phyloP scores from a whole-genome alignment of 2,113 vertebrate genomes.

The Speoplatyrhinus poulsoni region DNA sequence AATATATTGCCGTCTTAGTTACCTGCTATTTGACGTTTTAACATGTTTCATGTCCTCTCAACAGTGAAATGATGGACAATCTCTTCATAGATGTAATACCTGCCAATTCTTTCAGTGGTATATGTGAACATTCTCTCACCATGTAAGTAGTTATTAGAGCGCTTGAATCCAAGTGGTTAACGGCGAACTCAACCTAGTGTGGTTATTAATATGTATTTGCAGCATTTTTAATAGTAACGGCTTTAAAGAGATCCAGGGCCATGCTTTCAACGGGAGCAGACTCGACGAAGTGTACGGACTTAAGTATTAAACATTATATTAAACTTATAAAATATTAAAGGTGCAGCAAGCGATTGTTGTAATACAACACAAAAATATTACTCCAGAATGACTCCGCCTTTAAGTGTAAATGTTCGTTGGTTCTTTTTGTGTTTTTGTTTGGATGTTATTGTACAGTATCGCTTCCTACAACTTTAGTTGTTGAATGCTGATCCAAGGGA shows the following conservation, averaged over 20 bases:
- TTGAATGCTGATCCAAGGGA: not conserved
- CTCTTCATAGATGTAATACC: slow-evolving; percentile 81
- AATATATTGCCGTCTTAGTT: not conserved
- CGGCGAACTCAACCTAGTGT: not conserved
- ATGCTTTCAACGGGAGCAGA: slow-evolving; percentile 88
- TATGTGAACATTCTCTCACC: slow-evolving; percentile 82
- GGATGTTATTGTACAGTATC: no score
- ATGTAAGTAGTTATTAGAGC: slow-evolving; percentile 76
- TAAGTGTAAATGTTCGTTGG: no score
- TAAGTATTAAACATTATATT: no score
- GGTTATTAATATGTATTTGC: not conserved
- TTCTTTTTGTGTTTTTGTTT: no score
- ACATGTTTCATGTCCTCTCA: slow-evolving; percentile 16
- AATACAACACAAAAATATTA: no score
- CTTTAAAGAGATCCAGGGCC: slow-evolving; percentile 79
- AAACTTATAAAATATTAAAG: no score
- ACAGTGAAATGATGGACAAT: slow-evolving; percentile 89
- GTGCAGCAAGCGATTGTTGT: no score
- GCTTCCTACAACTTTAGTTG: no score
- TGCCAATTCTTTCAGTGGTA: slow-evolving; percentile 84
- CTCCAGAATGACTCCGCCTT: no score
- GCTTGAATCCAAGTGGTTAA: not conserved
- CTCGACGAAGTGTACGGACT: slow-evolving; percentile 85
- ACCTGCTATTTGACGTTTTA: not conserved
- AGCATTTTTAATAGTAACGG: slow-evolving; percentile 90